A percentile compares a stretch with the other conserved stretches of the same genome.
phyloP scores from a whole-genome alignment of 2,113 vertebrate species.

The Thamnophis sirtalis region DNA sequence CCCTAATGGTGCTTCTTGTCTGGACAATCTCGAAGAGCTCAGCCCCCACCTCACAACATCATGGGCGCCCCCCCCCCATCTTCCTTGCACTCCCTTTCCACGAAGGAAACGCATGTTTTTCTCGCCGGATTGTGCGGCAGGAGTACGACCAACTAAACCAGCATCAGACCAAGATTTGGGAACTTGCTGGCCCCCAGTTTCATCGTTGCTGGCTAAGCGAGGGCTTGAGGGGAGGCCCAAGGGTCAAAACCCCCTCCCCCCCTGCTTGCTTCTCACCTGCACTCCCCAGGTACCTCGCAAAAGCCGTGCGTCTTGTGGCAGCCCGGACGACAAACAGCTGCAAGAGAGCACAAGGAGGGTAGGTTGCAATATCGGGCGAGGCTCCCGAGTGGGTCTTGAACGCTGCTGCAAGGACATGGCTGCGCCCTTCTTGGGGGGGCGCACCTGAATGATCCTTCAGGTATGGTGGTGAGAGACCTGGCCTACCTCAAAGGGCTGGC shows the following conservation, averaged over 20 bases:
- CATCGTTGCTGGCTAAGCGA: background rate
- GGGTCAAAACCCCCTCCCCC: background rate
- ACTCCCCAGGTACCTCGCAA: slow-evolving; percentile 71
- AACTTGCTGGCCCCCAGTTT: background rate
- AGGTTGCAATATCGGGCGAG: background rate
- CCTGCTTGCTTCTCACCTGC: slow-evolving; percentile 64
- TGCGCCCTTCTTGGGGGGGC: background rate
- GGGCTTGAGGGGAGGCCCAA: background rate
- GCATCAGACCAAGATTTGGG: background rate
- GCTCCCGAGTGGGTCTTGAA: background rate
- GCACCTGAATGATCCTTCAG: background rate
- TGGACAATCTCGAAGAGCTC: background rate
- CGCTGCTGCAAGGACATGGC: background rate
- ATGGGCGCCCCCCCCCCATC: no score
- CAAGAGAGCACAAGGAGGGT: slow-evolving; percentile 11
- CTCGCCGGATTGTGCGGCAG: background rate
- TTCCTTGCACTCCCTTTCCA: background rate
- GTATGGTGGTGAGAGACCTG: background rate
- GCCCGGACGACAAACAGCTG: slow-evolving; percentile 71
- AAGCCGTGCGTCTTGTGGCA: slow-evolving; percentile 71
- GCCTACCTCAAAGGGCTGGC: background rate
- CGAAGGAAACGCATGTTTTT: background rate
- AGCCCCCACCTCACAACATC: background rate
- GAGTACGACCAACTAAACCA: background rate
- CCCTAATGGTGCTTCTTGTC: background rate